phyloP scores from a whole-genome alignment of 2,888 invertebrate genomes.

The Drosophila kanekoi region DNA sequence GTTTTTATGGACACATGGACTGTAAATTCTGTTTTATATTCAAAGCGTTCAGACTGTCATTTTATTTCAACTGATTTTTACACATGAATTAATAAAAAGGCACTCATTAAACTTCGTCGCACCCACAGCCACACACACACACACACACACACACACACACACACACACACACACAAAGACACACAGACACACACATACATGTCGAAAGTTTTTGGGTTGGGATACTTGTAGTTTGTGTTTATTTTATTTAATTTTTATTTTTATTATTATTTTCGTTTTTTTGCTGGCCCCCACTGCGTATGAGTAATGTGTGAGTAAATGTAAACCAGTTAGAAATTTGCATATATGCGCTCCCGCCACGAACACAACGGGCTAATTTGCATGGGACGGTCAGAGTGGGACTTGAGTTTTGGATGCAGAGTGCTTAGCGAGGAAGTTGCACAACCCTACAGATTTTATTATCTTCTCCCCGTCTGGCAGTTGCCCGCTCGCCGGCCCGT shows the following conservation, averaged over 20 bases:
- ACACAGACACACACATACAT: conserved; percentile 1
- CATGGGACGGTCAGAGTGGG: conserved; percentile 44
- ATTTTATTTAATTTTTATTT: conserved; percentile 5
- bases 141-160: background rate
- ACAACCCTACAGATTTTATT: conserved; percentile 33
- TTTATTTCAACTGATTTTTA: conserved; percentile 75
- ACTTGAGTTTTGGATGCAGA: conserved; percentile 6
- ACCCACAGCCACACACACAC: conserved; percentile 9
- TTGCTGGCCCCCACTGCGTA: conserved; percentile 28
- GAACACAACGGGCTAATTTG: conserved; percentile 62
- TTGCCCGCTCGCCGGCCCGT: background rate
- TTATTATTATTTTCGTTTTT: conserved; percentile 1
- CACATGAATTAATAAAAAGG: conserved; percentile 75
- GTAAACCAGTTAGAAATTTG: conserved; percentile 70
- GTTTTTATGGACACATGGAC: conserved; percentile 13
- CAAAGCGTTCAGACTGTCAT: conserved; percentile 61
- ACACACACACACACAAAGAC: conserved; percentile 4
- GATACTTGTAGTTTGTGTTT: conserved; percentile 17
- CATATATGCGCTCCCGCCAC: conserved; percentile 38
- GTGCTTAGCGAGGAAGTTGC: conserved; percentile 16
- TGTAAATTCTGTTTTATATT: conserved; percentile 55
- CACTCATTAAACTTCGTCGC: conserved; percentile 53
- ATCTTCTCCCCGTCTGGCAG: conserved; percentile 4
- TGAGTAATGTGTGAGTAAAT: conserved; percentile 60
- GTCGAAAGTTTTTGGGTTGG: conserved; percentile 15